Base-by-base conservation (phyloP, 2,113 vertebrate species). In the Zapornia atra region DNA sequence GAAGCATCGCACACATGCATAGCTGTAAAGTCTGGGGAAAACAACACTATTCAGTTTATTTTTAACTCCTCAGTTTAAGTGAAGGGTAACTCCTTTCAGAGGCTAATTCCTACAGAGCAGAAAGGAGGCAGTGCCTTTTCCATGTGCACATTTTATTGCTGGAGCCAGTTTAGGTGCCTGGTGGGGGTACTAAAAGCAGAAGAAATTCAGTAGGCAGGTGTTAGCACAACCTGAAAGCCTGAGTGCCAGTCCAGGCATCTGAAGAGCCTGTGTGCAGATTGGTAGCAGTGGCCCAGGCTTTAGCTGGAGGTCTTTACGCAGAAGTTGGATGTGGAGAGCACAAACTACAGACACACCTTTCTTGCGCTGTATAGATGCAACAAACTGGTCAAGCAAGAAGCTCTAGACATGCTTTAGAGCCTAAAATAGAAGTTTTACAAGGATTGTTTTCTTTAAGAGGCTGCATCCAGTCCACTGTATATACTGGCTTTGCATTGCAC, bases 401-500 rank as follows among this genome's bases (percentile, higher is more conserved):
- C 31, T 80, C 36, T 65, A 28, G 75, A 68, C 24, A 46, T 53
- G 33, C 1, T 66, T 88, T 1, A 36, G 48, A 44, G 17, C 54
- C 93, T 59, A 53, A 87, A 60, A 73, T 16, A 29, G 53, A 79
- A 88, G 54, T 29, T 53, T 75, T 75, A 33, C 1, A 24, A 21
- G 24, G 28, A 28, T 28, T 6, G 4, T 60, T 72, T 93, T 80
- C 22, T 64, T 91, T 10, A 40, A 88, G 87, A 82, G 33, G 4
- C 36, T 5, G 1, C n/a, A 14, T 44, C 31, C 12, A 9, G 34
- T 61, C 10, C 6, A 34, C 17, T 11, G 5, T 0, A 1, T 79
- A 16, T 76, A 38, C 65, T 86, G 69, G n/a, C 15, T 68, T 86
- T 77, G 64, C 33, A 19, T 34, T 76, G 29, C 44, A 5, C 33